Base-by-base conservation (phyloP, 2,113 vertebrate genomes). In the Chlamydotis undulata region DNA sequence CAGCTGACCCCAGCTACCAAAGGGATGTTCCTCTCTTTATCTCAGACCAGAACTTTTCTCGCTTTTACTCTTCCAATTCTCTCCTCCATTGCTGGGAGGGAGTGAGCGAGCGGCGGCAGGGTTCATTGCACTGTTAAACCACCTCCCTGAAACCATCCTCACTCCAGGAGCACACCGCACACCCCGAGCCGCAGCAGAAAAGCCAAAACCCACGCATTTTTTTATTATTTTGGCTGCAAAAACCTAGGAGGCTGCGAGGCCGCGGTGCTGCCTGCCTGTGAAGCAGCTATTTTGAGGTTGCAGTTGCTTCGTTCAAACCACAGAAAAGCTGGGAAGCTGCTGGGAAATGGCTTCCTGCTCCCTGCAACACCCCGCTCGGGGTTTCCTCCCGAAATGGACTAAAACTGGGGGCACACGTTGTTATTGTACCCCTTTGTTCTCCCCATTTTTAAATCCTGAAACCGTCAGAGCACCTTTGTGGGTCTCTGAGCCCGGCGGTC, bases 251-350 rank as follows among this genome's bases (percentile, higher is more conserved):
- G 68, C 73, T 85, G 76, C 39, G 1, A 83, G 79, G 93, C 79
- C 31, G 0, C 0, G 3, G 78, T 74, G 64, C 81, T 61, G 96
- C 81, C 83, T 74, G 93, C 56, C 87, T 79, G 65, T 9, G 8
- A 68, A 83, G 67, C 37, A 64, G 96, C 95, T 96, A 95, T 96
- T 95, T 95, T 93, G 92, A 92, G 94, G 43, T 12, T 96, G 85
- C 67, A 68, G 70, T 87, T 85, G 77, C 81, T 93, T 91, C 6
- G 4, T 67, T 96, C 56, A 49, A 87, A 75, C 50, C 24, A 0
- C 33, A 82, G 82, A 87, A 91, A 96, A 84, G 39, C 90, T 87
- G 74, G 17, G 82, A 95, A 95, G 84, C 94, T 89, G 94, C 82
- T 79, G 53, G 60, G 88, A 97, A 97, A 94, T 91, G 94, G 93